These are phyloP conservation scores for Odontocerum albicorne DNA, from an alignment of 2,888 invertebrate genomes.

Conservation along the genomic window DNA sequence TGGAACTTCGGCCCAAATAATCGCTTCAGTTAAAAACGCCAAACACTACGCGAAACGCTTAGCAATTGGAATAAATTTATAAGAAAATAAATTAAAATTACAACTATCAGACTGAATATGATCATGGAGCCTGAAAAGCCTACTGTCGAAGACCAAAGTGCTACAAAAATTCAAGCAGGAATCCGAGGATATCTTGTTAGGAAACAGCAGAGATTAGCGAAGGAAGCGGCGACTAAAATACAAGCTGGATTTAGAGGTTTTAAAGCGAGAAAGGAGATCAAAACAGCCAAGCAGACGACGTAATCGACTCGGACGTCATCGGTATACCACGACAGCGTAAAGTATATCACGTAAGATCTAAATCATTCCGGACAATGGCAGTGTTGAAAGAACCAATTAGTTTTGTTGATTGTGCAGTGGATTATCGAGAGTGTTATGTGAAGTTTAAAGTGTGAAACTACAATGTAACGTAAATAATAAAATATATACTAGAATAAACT, in stretches of 20 bases:
- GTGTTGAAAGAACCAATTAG: too few species aligned
- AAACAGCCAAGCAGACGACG: slow-evolving; percentile 34
- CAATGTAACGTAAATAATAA: too few species aligned
- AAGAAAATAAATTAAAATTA: too few species aligned
- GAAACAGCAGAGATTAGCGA: slow-evolving; percentile 48
- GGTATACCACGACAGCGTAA: not conserved
- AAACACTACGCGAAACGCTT: too few species aligned
- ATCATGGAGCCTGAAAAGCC: not conserved
- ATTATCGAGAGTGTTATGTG: too few species aligned
- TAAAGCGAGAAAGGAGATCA: slow-evolving; percentile 43
- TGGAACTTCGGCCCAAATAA: too few species aligned
- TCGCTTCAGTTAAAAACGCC: too few species aligned
- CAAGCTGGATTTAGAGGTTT: slow-evolving; percentile 46
- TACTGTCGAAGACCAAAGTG: slow-evolving; percentile 39
- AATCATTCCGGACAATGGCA: slow-evolving; percentile 28
- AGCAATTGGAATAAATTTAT: too few species aligned
- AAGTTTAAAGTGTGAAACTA: too few species aligned
- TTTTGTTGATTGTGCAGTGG: too few species aligned
- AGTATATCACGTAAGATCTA: too few species aligned
- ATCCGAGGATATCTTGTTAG: slow-evolving; percentile 57
- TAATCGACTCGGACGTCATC: not conserved
- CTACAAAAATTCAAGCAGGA: slow-evolving; percentile 60
- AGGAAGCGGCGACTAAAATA: slow-evolving; percentile 44
- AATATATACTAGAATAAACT: too few species aligned
- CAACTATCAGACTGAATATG: not conserved